These are phyloP conservation scores for Sinocyclocheilus anophthalmus DNA, from an alignment of 2,113 vertebrate species.

Conservation along the genomic window DNA sequence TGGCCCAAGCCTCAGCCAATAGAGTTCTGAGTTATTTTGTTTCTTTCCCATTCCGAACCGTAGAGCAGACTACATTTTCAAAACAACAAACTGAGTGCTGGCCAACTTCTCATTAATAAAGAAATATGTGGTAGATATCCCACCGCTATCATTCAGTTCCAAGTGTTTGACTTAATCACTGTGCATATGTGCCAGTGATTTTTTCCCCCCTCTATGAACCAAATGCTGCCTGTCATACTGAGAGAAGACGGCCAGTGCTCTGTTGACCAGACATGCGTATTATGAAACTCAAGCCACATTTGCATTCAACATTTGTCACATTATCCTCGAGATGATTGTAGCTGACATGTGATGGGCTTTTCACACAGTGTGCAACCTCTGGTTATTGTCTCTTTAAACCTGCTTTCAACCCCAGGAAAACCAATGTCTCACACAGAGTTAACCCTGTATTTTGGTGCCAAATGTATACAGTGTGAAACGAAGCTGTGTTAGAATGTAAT, in stretches of 20 bases:
- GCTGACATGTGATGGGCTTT: background rate
- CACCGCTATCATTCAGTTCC: slow-evolving; percentile 66
- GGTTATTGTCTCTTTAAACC: background rate
- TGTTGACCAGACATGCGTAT: slow-evolving; percentile 58
- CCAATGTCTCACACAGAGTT: background rate
- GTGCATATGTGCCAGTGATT: slow-evolving; percentile 53
- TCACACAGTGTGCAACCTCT: background rate
- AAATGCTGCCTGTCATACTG: slow-evolving; percentile 53
- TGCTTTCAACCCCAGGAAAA: background rate
- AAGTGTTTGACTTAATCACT: slow-evolving; percentile 58
- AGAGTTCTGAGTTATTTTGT: slow-evolving; percentile 82
- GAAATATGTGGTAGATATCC: slow-evolving; percentile 76
- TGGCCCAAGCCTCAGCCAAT: slow-evolving; percentile 75
- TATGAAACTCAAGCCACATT: slow-evolving; percentile 62
- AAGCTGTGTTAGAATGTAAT: background rate
- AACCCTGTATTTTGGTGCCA: background rate
- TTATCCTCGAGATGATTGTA: slow-evolving; percentile 12
- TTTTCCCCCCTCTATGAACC: slow-evolving; percentile 11
- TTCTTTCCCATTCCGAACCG: slow-evolving; percentile 41
- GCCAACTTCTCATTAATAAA: slow-evolving; percentile 86
- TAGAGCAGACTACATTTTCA: slow-evolving; percentile 39
- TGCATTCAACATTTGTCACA: slow-evolving; percentile 36
- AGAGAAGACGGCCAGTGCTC: slow-evolving; percentile 36
- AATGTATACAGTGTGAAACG: background rate
- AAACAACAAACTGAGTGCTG: slow-evolving; percentile 70